Evolutionary conservation across 2,797 vertebrate species (phyloP), one percentile per base, ranked within the genome.

Genomic region (Platalea minor): DNA sequence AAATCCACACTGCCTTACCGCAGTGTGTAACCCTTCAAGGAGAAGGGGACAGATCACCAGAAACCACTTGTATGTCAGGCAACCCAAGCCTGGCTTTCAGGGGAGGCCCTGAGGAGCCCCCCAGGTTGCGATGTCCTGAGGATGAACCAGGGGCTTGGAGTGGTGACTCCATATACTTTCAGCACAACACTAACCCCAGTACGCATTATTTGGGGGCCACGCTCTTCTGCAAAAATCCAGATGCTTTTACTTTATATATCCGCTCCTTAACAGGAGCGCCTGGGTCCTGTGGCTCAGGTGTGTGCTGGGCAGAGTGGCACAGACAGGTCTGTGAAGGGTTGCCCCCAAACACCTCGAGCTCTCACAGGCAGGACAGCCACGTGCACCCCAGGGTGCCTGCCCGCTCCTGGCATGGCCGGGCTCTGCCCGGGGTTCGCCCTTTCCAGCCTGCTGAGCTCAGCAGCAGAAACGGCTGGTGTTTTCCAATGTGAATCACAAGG

Each of bases 181-280:
- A 41, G 7, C 0, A 0, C 0, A 0, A 17, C 63, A 10, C 17
- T 10, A 20, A 56, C 6, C n/a, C 8, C 25, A 0, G 0, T 0
- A 0, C 8, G 17, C 21, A 7, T 46, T 53, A 39, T 20, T 17
- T 23, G 17, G 23, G 43, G 7, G 13, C 28, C 61, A 21, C 0
- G 0, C 17, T 54, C 16, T 48, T 26, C 70, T 56, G 13, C 48
- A 56, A 18, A 43, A 39, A 6, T 7, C 23, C 29, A 5, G 9
- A 7, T 5, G 8, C 5, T 70, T 84, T 69, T 29, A 4, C 10
- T 77, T 33, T 15, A 6, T 24, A 20, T 11, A 4, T 6, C 16
- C 28, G 4, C 3, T 28, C n/a, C 25, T 21, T 2, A 1, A 7
- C 11, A 41, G 65, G 10, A 24, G 17, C 5, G 2, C 18, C 24